A percentile compares a stretch with the other conserved stretches of the same genome.
Conservation (phyloP, 2,888 invertebrate genomes). For the Drosophila dives region DNA sequence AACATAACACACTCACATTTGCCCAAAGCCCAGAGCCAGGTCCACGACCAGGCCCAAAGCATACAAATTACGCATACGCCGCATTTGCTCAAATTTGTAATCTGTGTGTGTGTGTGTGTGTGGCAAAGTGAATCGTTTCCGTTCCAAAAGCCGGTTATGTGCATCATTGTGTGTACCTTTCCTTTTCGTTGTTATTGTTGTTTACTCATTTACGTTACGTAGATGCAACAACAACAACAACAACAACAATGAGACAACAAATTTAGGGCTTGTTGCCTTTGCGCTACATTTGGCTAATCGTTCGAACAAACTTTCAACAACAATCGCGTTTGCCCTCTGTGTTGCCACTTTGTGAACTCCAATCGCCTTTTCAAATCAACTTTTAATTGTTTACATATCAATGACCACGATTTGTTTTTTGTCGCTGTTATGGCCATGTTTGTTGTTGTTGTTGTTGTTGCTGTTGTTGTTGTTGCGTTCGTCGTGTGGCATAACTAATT, state of each 20-base stretch:
- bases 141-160: constrained; percentile 64
- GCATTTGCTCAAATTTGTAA: constrained; percentile 20
- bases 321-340: constrained; percentile 48
- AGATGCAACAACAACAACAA: constrained; percentile 21
- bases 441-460: constrained; percentile 31
- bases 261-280: constrained; percentile 23
- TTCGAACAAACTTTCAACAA: constrained; percentile 73
- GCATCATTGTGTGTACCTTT: constrained; percentile 65
- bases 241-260: constrained; percentile 2
- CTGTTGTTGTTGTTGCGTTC: constrained; percentile 36
- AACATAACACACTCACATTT: constrained; percentile 36
- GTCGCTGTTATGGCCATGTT: not conserved
- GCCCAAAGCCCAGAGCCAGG: not conserved
- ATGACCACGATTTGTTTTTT: constrained; percentile 48
- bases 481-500: constrained; percentile 80
- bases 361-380: constrained; percentile 71
- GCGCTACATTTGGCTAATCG: constrained; percentile 70
- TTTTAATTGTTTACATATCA: constrained; percentile 77
- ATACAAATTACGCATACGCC: constrained; percentile 51
- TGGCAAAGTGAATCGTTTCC: constrained; percentile 59
- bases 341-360: constrained; percentile 63
- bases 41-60: constrained; percentile 10
- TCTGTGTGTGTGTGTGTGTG: not conserved
- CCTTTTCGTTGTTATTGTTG: constrained; percentile 44
- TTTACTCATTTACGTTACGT: constrained; percentile 71